Percentiles rank a stretch among this genome's conserved stretches.
Conservation (phyloP, 2,888 invertebrate species). For the Ypsolopha sequella region DNA sequence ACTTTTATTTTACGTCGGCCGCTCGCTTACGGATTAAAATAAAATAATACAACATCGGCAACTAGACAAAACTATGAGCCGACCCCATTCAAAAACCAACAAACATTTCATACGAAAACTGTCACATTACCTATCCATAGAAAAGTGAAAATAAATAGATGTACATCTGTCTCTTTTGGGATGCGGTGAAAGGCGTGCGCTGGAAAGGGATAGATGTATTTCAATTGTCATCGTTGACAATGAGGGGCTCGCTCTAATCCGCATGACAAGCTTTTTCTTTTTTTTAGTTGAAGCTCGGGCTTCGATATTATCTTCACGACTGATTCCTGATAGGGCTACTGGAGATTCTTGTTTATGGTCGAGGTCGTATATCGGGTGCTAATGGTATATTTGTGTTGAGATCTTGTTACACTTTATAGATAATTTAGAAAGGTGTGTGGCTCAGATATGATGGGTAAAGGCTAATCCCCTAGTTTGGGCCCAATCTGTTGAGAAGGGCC, state of each 20-base stretch:
- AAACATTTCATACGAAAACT: conserved; percentile 64
- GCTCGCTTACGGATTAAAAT: conserved; percentile 51
- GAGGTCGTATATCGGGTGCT: conserved; percentile 36
- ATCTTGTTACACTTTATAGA: conserved; percentile 47
- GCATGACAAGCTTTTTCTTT: conserved; percentile 51
- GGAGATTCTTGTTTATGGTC: conserved; percentile 42
- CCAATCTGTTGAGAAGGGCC: background rate
- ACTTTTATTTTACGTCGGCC: conserved; percentile 6
- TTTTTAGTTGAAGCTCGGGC: conserved; percentile 21
- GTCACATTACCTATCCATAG: conserved; percentile 58
- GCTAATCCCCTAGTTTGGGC: conserved; percentile 11
- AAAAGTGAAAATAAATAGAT: conserved; percentile 62
- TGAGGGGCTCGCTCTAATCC: conserved; percentile 54
- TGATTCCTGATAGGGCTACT: conserved; percentile 54
- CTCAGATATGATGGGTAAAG: conserved; percentile 28
- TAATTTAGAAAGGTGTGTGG: conserved; percentile 35
- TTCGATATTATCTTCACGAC: conserved; percentile 43
- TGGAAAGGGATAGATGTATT: conserved; percentile 48
- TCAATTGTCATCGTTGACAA: conserved; percentile 60
- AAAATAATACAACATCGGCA: conserved; percentile 52
- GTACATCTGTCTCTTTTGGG: conserved; percentile 35
- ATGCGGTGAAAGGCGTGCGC: conserved; percentile 14
- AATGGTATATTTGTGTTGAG: conserved; percentile 59
- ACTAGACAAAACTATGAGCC: conserved; percentile 25
- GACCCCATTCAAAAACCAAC: conserved; percentile 44